A percentile compares a stretch with the other conserved stretches of the same genome.
Conservation (phyloP, 2,797 vertebrate species). For the Arctocebus calabarensis region DNA sequence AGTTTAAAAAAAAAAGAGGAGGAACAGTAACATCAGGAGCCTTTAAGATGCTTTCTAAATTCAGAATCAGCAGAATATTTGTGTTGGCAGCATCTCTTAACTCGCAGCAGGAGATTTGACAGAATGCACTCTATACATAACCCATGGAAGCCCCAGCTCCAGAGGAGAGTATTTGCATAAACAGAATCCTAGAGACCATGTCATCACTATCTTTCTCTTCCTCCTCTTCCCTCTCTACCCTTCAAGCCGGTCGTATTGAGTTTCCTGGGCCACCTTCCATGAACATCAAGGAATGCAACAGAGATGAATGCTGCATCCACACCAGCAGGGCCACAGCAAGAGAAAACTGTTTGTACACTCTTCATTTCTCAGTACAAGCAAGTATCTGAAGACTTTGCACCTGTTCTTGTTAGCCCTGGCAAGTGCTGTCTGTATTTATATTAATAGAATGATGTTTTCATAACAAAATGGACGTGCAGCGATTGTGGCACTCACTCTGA, state of each 20-base stretch:
- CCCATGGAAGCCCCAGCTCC: constrained; percentile 63
- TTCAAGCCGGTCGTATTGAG: constrained; percentile 39
- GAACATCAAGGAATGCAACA: constrained; percentile 82
- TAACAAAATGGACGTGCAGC: constrained; percentile 80
- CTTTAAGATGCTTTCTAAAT: constrained; percentile 68
- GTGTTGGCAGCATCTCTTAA: constrained; percentile 46
- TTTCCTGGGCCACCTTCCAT: constrained; percentile 79
- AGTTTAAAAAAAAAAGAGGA: constrained; percentile 1
- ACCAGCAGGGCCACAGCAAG: constrained; percentile 68
- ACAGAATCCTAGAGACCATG: constrained; percentile 80
- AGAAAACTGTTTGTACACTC: constrained; percentile 82
- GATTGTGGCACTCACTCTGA: constrained; percentile 47
- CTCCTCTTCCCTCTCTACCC: constrained; percentile 66
- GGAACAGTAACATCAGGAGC: constrained; percentile 61
- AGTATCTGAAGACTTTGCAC: constrained; percentile 82
- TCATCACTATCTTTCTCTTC: constrained; percentile 77
- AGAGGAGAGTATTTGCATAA: constrained; percentile 79
- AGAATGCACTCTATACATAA: constrained; percentile 50
- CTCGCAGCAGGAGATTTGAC: constrained; percentile 47
- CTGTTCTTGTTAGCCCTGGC: constrained; percentile 83
- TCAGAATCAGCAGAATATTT: constrained; percentile 70
- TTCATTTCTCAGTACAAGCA: constrained; percentile 78
- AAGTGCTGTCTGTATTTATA: constrained; percentile 79
- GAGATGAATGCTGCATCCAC: constrained; percentile 72
- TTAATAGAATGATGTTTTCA: constrained; percentile 86